A percentile compares a stretch with the other conserved stretches of the same genome.
Conservation (phyloP, 2,113 vertebrate species). For the Callorhinus ursinus region DNA sequence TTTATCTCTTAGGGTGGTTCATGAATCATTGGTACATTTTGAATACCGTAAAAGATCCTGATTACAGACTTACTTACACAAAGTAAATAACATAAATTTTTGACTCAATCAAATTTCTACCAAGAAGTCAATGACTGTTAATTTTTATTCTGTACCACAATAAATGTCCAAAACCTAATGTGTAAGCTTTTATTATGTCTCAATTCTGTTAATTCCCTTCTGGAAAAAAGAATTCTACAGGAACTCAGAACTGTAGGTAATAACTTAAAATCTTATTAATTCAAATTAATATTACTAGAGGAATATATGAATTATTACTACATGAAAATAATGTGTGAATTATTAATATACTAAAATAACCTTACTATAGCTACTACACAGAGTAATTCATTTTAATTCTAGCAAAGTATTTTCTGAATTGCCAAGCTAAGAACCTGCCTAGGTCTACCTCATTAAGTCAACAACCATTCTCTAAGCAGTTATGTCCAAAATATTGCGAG, state of each 20-base stretch:
- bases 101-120: slow-evolving; percentile 8
- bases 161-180: background rate
- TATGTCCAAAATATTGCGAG: background rate
- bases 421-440: background rate
- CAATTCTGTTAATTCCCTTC: slow-evolving; percentile 32
- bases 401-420: background rate
- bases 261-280: slow-evolving; percentile 38
- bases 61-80: background rate
- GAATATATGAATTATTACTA: slow-evolving; percentile 25
- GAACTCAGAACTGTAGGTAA: background rate
- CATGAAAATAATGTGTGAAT: slow-evolving; percentile 35
- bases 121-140: background rate
- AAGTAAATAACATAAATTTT: background rate
- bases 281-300: slow-evolving; percentile 33
- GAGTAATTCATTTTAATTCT: slow-evolving; percentile 38
- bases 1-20: background rate
- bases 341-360: slow-evolving; percentile 43
- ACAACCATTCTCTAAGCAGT: background rate
- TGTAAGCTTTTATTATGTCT: background rate
- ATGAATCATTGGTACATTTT: background rate
- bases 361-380: background rate
- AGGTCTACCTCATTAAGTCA: slow-evolving; percentile 44
- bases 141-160: slow-evolving; percentile 27
- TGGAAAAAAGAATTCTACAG: background rate
- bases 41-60: background rate